Evolutionary conservation across 2,797 vertebrate genomes (phyloP).

Genomic region (Zalophus californianus): DNA sequence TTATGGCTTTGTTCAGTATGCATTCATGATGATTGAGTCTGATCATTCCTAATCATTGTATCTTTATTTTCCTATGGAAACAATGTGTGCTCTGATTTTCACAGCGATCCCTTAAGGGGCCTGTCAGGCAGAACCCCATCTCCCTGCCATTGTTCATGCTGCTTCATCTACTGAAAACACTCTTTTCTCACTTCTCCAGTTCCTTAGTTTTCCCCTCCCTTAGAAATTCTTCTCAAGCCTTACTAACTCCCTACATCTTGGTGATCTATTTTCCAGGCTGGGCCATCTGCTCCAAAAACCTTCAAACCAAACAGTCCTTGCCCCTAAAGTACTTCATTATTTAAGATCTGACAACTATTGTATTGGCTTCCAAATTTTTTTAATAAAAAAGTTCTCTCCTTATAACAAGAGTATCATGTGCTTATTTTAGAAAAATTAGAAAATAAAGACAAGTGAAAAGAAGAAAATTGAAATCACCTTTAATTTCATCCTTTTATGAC

Average conservation of each 20-base stretch:
- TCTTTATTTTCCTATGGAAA: background rate
- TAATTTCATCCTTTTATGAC: background rate
- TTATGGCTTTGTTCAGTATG: background rate
- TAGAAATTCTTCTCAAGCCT: background rate
- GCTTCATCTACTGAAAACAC: background rate
- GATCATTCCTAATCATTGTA: background rate
- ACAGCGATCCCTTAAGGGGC: background rate
- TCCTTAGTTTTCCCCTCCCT: background rate
- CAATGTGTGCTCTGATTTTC: background rate
- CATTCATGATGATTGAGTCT: background rate
- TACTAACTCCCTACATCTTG: background rate
- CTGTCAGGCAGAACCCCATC: background rate
- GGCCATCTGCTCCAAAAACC: background rate
- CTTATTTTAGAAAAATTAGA: conserved; percentile 28
- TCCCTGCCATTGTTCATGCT: background rate
- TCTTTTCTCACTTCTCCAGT: background rate
- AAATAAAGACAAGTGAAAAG: background rate
- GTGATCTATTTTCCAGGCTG: background rate
- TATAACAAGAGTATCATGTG: background rate
- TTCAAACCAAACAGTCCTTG: background rate
- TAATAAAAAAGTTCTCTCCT: background rate
- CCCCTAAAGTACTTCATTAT: background rate
- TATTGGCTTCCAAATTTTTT: background rate
- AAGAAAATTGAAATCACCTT: background rate
- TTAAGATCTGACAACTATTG: background rate